These are phyloP conservation scores for Nemopilema nomurai DNA, from an alignment of 30 jellyfish, hydroid and myxozoan genomes.

Conservation along the genomic window DNA sequence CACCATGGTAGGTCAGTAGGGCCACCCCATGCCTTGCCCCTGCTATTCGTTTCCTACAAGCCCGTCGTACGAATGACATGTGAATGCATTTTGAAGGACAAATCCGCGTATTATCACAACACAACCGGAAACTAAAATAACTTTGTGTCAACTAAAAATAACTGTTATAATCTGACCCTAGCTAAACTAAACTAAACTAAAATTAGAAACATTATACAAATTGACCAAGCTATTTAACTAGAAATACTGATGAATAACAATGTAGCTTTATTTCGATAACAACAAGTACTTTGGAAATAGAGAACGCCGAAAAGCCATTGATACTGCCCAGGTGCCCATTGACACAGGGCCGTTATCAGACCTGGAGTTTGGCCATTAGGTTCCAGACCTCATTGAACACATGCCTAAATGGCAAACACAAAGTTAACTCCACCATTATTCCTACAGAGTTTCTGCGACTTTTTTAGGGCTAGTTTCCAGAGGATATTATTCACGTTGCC, in stretches of 20 bases:
- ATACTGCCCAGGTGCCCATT: no score
- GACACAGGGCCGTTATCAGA: no score
- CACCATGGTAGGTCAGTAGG: no score
- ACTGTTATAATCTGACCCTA: neutral
- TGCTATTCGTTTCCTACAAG: neutral
- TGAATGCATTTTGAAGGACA: neutral
- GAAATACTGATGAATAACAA: neutral
- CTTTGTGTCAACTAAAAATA: neutral
- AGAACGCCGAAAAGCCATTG: neutral
- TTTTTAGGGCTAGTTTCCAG: no score
- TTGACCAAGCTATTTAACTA: neutral
- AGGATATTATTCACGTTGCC: no score
- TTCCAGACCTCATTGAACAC: no score
- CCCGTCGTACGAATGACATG: neutral
- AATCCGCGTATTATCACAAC: neutral
- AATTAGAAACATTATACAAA: neutral
- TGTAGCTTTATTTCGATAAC: no score
- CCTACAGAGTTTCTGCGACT: no score
- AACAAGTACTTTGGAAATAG: no score
- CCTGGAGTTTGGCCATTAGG: no score
- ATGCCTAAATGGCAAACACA: no score
- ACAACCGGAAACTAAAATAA: neutral
- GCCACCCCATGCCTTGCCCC: neutral
- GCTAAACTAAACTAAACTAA: neutral
- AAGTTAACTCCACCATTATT: no score